These are phyloP conservation scores for Yponomeuta cagnagella DNA, from an alignment of 2,888 invertebrate genomes.

Conservation along the genomic window DNA sequence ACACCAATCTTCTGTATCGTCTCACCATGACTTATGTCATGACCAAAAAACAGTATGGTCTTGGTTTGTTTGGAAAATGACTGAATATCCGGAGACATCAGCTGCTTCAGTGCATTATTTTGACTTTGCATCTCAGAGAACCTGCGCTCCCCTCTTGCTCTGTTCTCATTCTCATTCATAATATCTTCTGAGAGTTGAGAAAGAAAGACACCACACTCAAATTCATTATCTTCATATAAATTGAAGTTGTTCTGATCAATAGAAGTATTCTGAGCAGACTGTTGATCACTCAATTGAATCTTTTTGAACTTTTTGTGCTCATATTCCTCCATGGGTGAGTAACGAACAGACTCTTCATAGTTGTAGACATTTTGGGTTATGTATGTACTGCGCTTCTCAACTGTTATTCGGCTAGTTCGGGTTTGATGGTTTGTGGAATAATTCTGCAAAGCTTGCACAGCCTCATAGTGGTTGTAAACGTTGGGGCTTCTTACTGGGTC, in stretches of 20 bases:
- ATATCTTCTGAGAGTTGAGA: constrained; percentile 52
- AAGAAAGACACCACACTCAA: constrained; percentile 51
- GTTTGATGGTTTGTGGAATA: constrained; percentile 40
- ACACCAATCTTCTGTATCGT: constrained; percentile 62
- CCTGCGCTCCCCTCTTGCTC: constrained; percentile 37
- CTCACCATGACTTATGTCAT: constrained; percentile 49
- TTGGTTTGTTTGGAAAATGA: constrained; percentile 50
- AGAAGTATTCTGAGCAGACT: constrained; percentile 21
- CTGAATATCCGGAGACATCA: constrained; percentile 58
- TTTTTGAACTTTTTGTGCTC: constrained; percentile 42
- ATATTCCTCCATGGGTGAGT: constrained; percentile 32
- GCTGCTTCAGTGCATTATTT: constrained; percentile 53
- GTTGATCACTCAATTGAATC: constrained; percentile 27
- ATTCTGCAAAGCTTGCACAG: constrained; percentile 31
- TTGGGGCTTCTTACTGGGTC: constrained; percentile 55
- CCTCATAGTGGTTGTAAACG: constrained; percentile 50
- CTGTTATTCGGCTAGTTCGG: constrained; percentile 38
- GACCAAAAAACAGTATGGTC: constrained; percentile 56
- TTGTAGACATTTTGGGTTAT: constrained; percentile 58
- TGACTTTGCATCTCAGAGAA: constrained; percentile 40
- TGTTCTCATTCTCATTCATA: constrained; percentile 44
- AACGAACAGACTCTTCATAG: constrained; percentile 38
- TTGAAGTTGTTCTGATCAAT: constrained; percentile 24
- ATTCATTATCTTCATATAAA: constrained; percentile 49
- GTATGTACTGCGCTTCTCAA: constrained; percentile 45